A percentile compares a stretch with the other conserved stretches of the same genome.
phyloP scores from a whole-genome alignment of 1,140 invertebrate genomes.

The Scaptomyza graminum region DNA sequence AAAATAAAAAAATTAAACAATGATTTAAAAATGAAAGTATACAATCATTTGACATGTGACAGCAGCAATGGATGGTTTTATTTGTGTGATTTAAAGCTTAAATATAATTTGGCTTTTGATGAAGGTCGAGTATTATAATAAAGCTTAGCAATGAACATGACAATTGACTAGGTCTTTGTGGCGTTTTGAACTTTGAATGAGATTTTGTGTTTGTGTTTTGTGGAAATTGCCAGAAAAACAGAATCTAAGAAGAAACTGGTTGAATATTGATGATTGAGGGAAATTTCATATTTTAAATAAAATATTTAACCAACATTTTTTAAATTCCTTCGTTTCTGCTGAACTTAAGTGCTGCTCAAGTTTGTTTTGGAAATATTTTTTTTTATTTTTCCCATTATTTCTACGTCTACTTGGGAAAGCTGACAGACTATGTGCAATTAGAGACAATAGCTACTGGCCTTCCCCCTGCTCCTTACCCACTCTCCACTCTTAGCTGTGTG shows the following conservation, averaged over 20 bases:
- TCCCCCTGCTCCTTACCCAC: background rate
- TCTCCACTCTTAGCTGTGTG: slow-evolving; percentile 3
- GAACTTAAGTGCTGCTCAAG: slow-evolving; percentile 11
- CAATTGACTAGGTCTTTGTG: no score
- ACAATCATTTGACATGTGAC: background rate
- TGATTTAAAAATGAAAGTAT: background rate
- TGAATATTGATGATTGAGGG: no score
- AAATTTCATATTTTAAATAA: no score
- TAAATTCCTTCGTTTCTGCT: no score
- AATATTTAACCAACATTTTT: no score
- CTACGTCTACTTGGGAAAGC: slow-evolving; percentile 59
- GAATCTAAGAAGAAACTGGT: no score
- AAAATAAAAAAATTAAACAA: background rate
- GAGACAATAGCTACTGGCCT: slow-evolving; percentile 40
- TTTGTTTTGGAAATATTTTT: slow-evolving; percentile 23
- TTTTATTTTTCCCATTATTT: slow-evolving; percentile 48
- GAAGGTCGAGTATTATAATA: background rate
- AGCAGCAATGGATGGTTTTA: background rate
- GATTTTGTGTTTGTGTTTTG: no score
- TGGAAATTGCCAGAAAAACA: no score
- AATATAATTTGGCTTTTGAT: background rate
- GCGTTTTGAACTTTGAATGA: no score
- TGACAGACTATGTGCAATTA: slow-evolving; percentile 71
- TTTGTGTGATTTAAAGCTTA: background rate
- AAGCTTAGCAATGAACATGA: background rate